Evolutionary conservation across 2,113 vertebrate species (phyloP), one percentile per base, ranked within the genome.

Genomic region (Leucopsar rothschildi): DNA sequence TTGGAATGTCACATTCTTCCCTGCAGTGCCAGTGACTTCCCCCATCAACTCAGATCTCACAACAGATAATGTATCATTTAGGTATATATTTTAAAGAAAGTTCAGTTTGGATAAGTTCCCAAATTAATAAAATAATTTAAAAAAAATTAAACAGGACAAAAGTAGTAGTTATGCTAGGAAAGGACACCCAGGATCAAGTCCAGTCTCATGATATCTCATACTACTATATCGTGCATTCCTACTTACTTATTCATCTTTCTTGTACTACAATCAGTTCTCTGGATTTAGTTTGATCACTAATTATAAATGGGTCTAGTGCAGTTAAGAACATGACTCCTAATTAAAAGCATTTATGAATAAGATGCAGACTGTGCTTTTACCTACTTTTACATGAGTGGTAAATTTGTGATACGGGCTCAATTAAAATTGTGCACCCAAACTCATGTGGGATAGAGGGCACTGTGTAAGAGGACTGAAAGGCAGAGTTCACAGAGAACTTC

Each of bases 1-100:
- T 13, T 82, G 31, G 23, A 87, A 76, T 68, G 42, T 70, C 84
- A 82, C 55, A 76, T 82, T 85, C 42, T 85, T 89, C 71, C n/a
- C 52, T 81, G 40, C 11, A 75, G 42, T 80, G 19, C 15, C 33
- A 69, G n/a, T 0, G 0, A 64, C 37, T 52, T 91, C 5, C 8
- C 18, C 29, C 45, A 56, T 72, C 55, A 91, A 49, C 65, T 79
- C 47, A 57, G 53, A 76, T 56, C 45, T 86, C 57, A 89, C 70
- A 39, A 85, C 82, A 63, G 76, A 49, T 35, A 76, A 65, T 22
- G 9, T n/a, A 50, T 45, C n/a, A 84, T 44, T 87, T 91, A 57
- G 17, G 10, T 15, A 7, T 55, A 21, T n/a, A 68, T 91, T 88
- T 90, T 72, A 84, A 89, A 84, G 15, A 28, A 87, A 59, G 7